Evolutionary conservation across 2,113 vertebrate species (phyloP).

Genomic region (Melanotaenia duboulayi): DNA sequence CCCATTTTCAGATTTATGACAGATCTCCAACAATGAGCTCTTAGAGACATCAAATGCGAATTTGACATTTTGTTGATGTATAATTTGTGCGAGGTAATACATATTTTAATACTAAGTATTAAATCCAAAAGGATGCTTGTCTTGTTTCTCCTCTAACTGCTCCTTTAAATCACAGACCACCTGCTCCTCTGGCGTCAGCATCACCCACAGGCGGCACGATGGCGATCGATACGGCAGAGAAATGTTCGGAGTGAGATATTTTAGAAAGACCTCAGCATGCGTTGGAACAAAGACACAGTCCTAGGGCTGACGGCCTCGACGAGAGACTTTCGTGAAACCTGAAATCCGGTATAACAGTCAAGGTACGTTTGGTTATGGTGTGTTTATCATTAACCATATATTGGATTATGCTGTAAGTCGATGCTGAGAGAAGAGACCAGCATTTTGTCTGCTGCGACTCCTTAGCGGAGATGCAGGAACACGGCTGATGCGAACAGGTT

Average conservation of each 20-base stretch:
- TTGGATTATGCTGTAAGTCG: background rate
- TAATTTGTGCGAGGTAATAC: background rate
- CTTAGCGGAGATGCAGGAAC: background rate
- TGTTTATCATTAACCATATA: background rate
- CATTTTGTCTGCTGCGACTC: background rate
- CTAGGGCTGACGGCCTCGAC: background rate
- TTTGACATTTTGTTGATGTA: background rate
- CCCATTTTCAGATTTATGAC: no score
- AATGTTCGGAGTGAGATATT: constrained; percentile 50
- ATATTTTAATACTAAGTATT: background rate
- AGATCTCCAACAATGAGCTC: no score
- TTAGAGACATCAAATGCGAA: background rate
- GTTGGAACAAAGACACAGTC: background rate
- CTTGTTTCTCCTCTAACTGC: constrained; percentile 27
- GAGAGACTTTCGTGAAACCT: background rate
- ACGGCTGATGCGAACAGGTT: background rate
- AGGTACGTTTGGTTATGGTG: constrained; percentile 29
- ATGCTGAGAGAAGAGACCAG: background rate
- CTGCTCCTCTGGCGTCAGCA: constrained; percentile 63
- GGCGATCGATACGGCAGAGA: constrained; percentile 59
- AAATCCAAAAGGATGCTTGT: background rate
- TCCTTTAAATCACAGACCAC: constrained; percentile 71
- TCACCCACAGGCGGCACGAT: constrained; percentile 51
- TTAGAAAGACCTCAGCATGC: constrained; percentile 24
- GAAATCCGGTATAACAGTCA: background rate